Evolutionary conservation across 2,113 vertebrate genomes (phyloP).

Genomic region (Chitala chitala): DNA sequence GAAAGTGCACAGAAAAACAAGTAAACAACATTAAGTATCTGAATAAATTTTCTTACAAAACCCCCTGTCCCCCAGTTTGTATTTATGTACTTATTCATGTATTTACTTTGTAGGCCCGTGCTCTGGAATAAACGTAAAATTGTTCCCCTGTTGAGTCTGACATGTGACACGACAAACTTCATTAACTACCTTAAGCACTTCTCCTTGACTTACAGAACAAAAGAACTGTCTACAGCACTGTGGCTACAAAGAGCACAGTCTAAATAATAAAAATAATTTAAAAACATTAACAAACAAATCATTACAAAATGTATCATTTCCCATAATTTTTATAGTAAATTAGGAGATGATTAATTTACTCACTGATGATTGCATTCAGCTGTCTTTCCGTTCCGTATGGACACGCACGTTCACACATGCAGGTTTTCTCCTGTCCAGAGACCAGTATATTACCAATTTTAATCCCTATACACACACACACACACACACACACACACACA

Average conservation of each 20-base stretch:
- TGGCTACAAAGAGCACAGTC: no score
- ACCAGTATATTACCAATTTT: not conserved
- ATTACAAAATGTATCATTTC: not conserved
- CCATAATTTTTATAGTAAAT: not conserved
- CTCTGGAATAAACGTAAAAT: no score
- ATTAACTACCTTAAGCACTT: not conserved
- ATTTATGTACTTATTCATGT: not conserved
- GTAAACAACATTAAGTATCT: not conserved
- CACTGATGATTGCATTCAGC: no score
- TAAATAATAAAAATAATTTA: not conserved
- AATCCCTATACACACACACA: not conserved
- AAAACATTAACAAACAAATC: not conserved
- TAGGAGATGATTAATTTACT: not conserved
- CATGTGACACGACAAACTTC: not conserved
- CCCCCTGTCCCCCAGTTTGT: not conserved
- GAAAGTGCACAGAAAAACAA: not conserved
- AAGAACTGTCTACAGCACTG: not conserved
- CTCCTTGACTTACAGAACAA: not conserved
- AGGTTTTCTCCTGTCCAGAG: not conserved
- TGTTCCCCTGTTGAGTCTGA: no score
- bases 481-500: not conserved
- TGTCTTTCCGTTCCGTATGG: no score
- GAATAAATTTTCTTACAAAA: not conserved
- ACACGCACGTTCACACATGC: no score
- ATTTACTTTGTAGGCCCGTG: not conserved